These are phyloP conservation scores for Atlantisia rogersi DNA, from an alignment of 2,113 vertebrate species.

Conservation along the genomic window DNA sequence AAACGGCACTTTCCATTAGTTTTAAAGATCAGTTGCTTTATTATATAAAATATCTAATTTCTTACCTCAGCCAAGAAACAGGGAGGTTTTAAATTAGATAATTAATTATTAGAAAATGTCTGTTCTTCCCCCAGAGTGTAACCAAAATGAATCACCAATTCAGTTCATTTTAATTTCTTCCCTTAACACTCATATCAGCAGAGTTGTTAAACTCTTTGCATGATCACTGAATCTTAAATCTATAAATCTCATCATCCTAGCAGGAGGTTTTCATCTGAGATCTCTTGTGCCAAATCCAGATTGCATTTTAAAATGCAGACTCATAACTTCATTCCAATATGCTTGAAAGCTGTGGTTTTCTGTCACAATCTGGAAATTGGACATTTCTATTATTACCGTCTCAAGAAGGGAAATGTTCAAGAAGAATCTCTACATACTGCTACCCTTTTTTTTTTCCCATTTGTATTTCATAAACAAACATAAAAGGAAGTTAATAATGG, in stretches of 20 bases:
- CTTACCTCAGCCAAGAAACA: constrained; percentile 40
- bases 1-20: constrained; percentile 25
- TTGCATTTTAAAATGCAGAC: constrained; percentile 20
- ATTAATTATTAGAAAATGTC: constrained; percentile 66
- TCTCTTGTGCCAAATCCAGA: constrained; percentile 7
- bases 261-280: constrained; percentile 25
- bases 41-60: constrained; percentile 51
- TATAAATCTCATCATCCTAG: constrained; percentile 43
- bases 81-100: constrained; percentile 50
- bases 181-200: constrained; percentile 37
- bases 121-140: constrained; percentile 7
- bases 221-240: constrained; percentile 54
- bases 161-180: constrained; percentile 62
- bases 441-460: background rate
- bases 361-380: background rate
- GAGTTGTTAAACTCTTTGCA: constrained; percentile 50
- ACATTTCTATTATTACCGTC: background rate
- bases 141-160: constrained; percentile 58
- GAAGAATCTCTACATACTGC: background rate
- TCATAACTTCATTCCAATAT: background rate
- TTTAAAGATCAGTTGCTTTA: constrained; percentile 59
- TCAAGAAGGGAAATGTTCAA: background rate
- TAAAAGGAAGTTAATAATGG: background rate
- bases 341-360: background rate
- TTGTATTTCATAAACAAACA: background rate